Percentiles rank a stretch among this genome's conserved stretches.
Evolutionary conservation across 2,888 invertebrate species (phyloP).

Genomic region (Rosalia funebris): DNA sequence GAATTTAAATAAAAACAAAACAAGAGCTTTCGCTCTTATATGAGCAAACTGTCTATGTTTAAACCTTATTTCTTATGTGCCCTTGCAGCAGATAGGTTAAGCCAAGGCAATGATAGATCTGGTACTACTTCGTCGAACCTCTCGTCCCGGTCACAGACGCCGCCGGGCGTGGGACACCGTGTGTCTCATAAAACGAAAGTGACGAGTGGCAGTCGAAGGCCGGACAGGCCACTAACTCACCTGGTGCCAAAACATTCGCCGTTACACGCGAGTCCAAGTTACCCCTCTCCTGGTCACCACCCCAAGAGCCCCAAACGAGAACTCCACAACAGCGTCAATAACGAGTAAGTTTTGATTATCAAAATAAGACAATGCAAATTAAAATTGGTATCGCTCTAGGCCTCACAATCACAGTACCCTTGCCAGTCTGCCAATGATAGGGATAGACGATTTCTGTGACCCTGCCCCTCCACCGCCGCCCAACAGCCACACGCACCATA

Average conservation of each 20-base stretch:
- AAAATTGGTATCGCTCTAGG: conserved; percentile 24
- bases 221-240: conserved; percentile 62
- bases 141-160: conserved; percentile 55
- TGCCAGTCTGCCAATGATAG: conserved; percentile 78
- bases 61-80: no score
- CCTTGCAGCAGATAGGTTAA: conserved; percentile 47
- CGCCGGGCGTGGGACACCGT: conserved; percentile 58
- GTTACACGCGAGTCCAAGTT: conserved; percentile 69
- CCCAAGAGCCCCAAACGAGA: conserved; percentile 61
- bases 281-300: conserved; percentile 55
- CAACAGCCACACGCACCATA: conserved; percentile 23
- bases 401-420: conserved; percentile 73
- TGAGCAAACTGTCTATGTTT: no score
- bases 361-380: not conserved
- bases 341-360: conserved; percentile 37
- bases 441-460: conserved; percentile 70
- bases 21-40: no score
- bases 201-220: conserved; percentile 57
- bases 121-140: conserved; percentile 39
- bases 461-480: conserved; percentile 45
- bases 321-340: conserved; percentile 46
- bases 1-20: no score
- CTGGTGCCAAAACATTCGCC: conserved; percentile 70
- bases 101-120: conserved; percentile 44
- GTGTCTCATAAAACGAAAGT: conserved; percentile 63